Conservation (phyloP, 2,888 invertebrate species). For the Imbricaverruca yamaguchii region DNA sequence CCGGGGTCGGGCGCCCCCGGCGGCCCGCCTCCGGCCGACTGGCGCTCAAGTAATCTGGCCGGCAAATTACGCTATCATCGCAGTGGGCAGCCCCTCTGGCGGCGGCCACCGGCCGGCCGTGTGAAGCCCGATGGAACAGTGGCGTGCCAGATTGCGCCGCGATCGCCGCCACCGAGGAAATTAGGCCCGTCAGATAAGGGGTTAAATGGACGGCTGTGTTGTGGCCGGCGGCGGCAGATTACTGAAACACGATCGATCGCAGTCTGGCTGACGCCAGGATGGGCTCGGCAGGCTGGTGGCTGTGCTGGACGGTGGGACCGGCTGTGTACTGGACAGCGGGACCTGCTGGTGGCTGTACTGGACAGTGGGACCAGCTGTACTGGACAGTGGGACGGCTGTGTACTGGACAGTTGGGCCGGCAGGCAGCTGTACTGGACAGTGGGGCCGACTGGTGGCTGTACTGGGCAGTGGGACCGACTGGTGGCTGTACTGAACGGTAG, state of each 20-base stretch:
- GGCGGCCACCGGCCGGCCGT: not conserved
- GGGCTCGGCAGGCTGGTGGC: not conserved
- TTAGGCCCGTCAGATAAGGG: conserved; percentile 20
- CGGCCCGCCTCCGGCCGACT: not conserved
- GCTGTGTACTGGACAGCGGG: too few relatives aligned
- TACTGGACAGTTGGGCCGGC: too few relatives aligned
- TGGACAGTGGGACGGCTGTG: too few relatives aligned
- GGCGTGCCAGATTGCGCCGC: conserved; percentile 6
- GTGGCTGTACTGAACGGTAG: too few relatives aligned
- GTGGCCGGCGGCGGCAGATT: not conserved
- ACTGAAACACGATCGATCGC: conserved; percentile 11
- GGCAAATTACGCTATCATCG: conserved; percentile 10
- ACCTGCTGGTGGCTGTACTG: too few relatives aligned
- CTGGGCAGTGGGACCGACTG: too few relatives aligned
- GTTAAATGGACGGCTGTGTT: conserved; percentile 15
- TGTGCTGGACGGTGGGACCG: not conserved
- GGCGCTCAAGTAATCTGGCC: not conserved
- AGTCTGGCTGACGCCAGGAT: not conserved
- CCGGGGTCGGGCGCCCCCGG: not conserved
- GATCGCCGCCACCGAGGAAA: conserved; percentile 10
- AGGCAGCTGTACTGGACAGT: too few relatives aligned
- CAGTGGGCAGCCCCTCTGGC: not conserved
- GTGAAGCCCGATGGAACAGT: conserved; percentile 4
- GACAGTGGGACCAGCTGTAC: too few relatives aligned
- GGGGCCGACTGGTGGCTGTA: too few relatives aligned